Evolutionary conservation across 2,797 vertebrate species (phyloP).

Genomic region (Microctenopoma steveboyesi): DNA sequence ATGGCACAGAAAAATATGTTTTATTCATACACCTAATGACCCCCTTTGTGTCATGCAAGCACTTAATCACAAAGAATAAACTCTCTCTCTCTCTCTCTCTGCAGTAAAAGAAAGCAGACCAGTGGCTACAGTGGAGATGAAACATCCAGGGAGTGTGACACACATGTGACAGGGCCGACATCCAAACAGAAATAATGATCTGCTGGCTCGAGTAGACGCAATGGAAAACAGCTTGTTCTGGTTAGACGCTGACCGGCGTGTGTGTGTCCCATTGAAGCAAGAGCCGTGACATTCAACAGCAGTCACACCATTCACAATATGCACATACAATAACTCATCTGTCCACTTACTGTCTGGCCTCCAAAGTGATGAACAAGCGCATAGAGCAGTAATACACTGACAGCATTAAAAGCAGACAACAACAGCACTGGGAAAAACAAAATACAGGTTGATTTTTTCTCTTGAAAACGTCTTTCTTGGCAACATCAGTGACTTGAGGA

Average conservation of each 20-base stretch:
- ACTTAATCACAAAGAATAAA: conserved; percentile 32
- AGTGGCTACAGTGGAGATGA: conserved; percentile 42
- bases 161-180: conserved; percentile 60
- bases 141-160: conserved; percentile 61
- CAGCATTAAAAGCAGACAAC: neutral
- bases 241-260: conserved; percentile 56
- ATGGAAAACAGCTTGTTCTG: conserved; percentile 74
- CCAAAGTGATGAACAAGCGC: conserved; percentile 40
- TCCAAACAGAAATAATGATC: conserved; percentile 69
- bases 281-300: conserved; percentile 28
- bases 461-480: neutral
- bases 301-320: conserved; percentile 4
- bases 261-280: conserved; percentile 44
- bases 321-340: conserved; percentile 36
- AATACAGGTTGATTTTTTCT: conserved; percentile 6
- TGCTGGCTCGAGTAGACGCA: conserved; percentile 47
- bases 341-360: conserved; percentile 20
- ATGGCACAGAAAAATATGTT: neutral
- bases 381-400: conserved; percentile 16
- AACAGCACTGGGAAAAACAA: conserved; percentile 1
- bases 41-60: conserved; percentile 16
- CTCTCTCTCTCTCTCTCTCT: neutral
- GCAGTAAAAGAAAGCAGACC: conserved; percentile 27
- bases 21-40: conserved; percentile 19
- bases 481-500: neutral